These are phyloP conservation scores for Temnopleurus reevesii DNA, from an alignment of 53 echinoderm and acorn worm genomes.

Conservation along the genomic window DNA sequence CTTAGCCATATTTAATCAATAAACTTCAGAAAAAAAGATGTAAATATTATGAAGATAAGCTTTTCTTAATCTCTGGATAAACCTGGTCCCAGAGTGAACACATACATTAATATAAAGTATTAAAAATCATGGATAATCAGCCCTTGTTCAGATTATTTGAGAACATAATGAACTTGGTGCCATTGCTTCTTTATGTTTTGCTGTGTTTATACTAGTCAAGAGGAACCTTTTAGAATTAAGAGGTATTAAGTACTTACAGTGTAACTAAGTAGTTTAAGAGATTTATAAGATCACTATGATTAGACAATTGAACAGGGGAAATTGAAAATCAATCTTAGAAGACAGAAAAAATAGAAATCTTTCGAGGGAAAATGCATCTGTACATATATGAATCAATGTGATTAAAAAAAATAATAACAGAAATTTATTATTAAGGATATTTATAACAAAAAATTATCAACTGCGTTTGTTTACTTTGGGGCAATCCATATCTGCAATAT, in stretches of 20 bases:
- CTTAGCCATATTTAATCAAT: not conserved
- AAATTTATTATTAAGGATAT: no score
- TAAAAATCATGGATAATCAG: not conserved
- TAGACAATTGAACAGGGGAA: no score
- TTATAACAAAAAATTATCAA: no score
- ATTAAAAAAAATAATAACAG: no score
- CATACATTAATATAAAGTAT: not conserved
- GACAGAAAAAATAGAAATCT: no score
- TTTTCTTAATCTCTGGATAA: not conserved
- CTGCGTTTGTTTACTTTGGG: no score
- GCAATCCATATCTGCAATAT: no score
- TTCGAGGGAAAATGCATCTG: no score
- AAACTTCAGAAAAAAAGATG: not conserved
- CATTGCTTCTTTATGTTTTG: not conserved
- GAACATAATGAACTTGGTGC: not conserved
- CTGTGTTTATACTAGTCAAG: no score
- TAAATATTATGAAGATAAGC: not conserved
- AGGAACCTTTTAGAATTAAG: not conserved
- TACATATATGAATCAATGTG: no score
- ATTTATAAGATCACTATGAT: not conserved
- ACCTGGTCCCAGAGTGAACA: not conserved
- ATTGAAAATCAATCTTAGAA: no score
- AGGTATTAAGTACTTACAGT: not conserved
- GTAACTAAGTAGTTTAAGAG: not conserved
- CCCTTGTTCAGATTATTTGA: constrained; percentile 19